Base-by-base conservation (phyloP, 2,888 invertebrate species). In the Diaprepes abbreviatus region DNA sequence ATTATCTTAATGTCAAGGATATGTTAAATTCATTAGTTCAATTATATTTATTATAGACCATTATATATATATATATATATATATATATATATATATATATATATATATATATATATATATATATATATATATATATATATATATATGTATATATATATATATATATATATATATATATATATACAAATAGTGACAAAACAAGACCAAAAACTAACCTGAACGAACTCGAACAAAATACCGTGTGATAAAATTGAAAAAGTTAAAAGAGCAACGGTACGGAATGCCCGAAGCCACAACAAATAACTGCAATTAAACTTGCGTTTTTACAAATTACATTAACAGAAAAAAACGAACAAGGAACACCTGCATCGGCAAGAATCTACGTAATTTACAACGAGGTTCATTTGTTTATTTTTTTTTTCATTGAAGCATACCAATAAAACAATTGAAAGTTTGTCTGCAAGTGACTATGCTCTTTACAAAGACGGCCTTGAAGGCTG, bases 371-470 rank as follows among this genome's bases (percentile, higher is more conserved):
- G 10, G 1, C n/a, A 12, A 1, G 48, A 19, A 14, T 28, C 6
- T 12, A 28, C 28, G 28, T 19, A 48, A 48, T 48, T 43, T 43
- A 21, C 17, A 40, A 4, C 7, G 17, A 40, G 17, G 40, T 21
- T 24, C 28, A 7, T 48, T 24, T 28, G 28, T n/a, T 28, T 14
- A 48, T 24, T 45, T 21, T n/a, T n/a, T 33, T 36, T 45, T 28
- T 28, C 28, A 28, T 28, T 43, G 43, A 43, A 43, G 19, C 14
- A 28, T 48, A 3, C 28, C 48, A 48, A 12, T 14, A 28, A 7
- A 48, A 48, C 14, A 48, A 45, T 24, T 45, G 45, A 45, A 45
- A 45, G 45, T 45, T 45, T 6, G 21, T 45, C 45, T 24, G 45
- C n/a, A 12, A 21, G 24, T 24, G 45, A 21, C 21, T 45, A 24